Evolutionary conservation across 2,113 vertebrate genomes (phyloP).

Genomic region (Hemicordylus capensis): DNA sequence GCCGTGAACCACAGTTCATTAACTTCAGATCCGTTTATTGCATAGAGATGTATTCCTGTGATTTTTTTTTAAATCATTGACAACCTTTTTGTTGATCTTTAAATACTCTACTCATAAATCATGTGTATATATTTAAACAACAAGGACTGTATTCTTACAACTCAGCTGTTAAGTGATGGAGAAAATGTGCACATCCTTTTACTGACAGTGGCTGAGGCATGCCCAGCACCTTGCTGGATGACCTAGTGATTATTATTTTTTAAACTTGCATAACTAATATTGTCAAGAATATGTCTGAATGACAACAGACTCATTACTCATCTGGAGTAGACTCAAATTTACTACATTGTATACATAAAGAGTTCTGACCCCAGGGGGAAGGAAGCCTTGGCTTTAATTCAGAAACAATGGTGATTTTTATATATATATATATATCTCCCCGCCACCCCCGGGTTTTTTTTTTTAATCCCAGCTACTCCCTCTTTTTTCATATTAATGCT

Average conservation of each 20-base stretch:
- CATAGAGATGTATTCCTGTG: conserved; percentile 10
- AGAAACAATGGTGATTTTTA: background rate
- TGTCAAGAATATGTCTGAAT: background rate
- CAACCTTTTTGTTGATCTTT: conserved; percentile 27
- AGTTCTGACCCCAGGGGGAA: background rate
- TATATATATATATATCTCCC: too few species aligned
- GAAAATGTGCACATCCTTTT: background rate
- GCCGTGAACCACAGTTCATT: conserved; percentile 25
- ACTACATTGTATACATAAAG: background rate
- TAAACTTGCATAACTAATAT: background rate
- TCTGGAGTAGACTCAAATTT: background rate
- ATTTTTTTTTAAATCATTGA: conserved; percentile 25
- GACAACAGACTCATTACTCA: background rate
- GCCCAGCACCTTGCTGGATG: background rate
- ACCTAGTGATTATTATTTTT: background rate
- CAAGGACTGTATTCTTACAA: background rate
- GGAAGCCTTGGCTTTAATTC: background rate
- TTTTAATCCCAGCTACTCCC: background rate
- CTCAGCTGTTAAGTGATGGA: background rate
- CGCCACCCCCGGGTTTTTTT: too few species aligned
- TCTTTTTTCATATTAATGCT: background rate
- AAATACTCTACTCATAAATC: conserved; percentile 40
- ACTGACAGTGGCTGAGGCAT: background rate
- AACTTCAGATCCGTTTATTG: conserved; percentile 36
- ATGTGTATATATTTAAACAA: conserved; percentile 25